Evolutionary conservation across 2,113 vertebrate species (phyloP).

Genomic region (Otis tarda): DNA sequence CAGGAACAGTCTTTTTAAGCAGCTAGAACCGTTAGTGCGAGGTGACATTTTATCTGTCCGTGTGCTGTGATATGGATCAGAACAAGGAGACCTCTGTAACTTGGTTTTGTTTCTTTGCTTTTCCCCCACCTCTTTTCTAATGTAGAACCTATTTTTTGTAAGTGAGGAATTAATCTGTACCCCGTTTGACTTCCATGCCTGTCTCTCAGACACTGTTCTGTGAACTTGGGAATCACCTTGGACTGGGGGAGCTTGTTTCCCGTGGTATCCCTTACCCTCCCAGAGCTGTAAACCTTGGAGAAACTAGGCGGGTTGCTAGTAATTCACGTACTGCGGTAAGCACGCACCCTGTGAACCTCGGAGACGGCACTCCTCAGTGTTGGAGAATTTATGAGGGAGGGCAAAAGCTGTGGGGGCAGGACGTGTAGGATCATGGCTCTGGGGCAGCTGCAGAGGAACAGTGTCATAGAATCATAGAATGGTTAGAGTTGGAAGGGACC

Average conservation of each 20-base stretch:
- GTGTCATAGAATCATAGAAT: too few species aligned
- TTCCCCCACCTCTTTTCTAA: not conserved
- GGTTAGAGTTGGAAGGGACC: too few species aligned
- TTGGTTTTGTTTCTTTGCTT: not conserved
- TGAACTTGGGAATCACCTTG: not conserved
- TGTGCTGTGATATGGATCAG: not conserved
- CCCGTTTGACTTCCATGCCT: not conserved
- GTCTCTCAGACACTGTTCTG: not conserved
- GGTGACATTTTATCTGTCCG: not conserved
- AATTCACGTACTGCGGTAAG: not conserved
- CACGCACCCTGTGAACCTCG: not conserved
- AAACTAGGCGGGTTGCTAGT: not conserved
- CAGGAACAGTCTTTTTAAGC: not conserved
- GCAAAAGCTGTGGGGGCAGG: not conserved
- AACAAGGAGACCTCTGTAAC: not conserved
- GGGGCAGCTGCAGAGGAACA: not conserved
- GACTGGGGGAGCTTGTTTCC: not conserved
- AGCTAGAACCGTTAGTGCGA: not conserved
- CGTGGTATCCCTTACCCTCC: not conserved
- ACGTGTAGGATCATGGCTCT: not conserved
- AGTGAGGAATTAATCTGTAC: not conserved
- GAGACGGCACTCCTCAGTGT: not conserved
- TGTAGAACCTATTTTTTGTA: fast-evolving
- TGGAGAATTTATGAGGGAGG: not conserved
- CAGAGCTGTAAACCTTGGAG: not conserved